Conservation (phyloP, 2,797 vertebrate species). For the Gephyroberyx darwinii region DNA sequence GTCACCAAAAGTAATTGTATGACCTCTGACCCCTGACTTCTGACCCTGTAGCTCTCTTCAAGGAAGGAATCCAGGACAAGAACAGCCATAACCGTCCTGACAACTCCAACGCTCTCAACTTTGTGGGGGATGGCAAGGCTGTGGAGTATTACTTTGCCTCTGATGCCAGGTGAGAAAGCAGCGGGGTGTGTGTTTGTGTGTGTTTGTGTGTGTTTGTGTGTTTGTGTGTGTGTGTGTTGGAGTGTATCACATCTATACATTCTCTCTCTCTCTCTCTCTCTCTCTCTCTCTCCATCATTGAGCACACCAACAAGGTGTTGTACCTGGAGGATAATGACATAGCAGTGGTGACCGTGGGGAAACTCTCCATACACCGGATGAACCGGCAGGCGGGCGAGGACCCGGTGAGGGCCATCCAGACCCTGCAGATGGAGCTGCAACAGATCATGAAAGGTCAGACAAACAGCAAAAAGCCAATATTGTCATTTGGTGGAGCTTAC, state of each 20-base stretch:
- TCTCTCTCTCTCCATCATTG: slow-evolving; percentile 81
- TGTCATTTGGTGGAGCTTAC: not conserved
- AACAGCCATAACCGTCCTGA: slow-evolving; percentile 80
- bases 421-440: slow-evolving; percentile 95
- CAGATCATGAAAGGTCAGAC: slow-evolving; percentile 96
- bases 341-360: slow-evolving; percentile 87
- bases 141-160: slow-evolving; percentile 98
- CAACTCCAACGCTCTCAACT: slow-evolving; percentile 83
- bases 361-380: slow-evolving; percentile 92
- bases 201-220: slow-evolving; percentile 20
- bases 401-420: slow-evolving; percentile 91
- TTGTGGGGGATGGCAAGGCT: slow-evolving; percentile 83
- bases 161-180: slow-evolving; percentile 88
- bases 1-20: slow-evolving; percentile 10
- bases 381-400: slow-evolving; percentile 88
- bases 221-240: slow-evolving; percentile 8
- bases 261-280: not conserved
- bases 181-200: slow-evolving; percentile 5
- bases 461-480: not conserved
- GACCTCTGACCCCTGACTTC: slow-evolving; percentile 35
- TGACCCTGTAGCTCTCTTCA: slow-evolving; percentile 68
- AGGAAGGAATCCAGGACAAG: slow-evolving; percentile 70
- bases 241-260: too few relatives aligned
- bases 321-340: slow-evolving; percentile 96
- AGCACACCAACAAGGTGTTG: slow-evolving; percentile 96